Evolutionary conservation across 2,113 vertebrate species (phyloP), one percentile per base, ranked within the genome.

Genomic region (Myrmophylax atrothorax): DNA sequence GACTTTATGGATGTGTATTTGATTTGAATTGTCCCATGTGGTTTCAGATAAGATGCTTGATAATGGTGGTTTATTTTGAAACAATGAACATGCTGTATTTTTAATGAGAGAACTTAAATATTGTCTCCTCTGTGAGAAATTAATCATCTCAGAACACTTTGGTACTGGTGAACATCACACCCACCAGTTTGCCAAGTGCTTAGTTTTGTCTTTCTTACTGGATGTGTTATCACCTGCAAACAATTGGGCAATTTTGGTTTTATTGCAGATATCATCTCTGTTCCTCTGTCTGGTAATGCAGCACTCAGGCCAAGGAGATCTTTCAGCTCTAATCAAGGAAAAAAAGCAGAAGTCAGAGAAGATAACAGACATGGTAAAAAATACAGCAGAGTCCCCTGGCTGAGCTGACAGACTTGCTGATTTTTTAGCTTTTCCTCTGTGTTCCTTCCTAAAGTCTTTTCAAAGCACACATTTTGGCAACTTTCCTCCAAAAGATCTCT

Each of bases 231-330:
- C 68, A 13, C 22, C 37, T 82, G 70, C 53, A 73, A 72, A 38
- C 18, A 63, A 26, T 53, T 12, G 18, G 53, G 22, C 24, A 47
- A 9, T 73, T 60, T 64, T 64, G 37, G 6, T 68, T 82, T 89
- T 69, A 5, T 77, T 40, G 15, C 97, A 99, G 98, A 85, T 96
- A 56, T 97, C 98, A 12, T 98, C 98, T 14, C 46, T 98, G 33
- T 97, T 96, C 78, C 97, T 99, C 56, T 98, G 97, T 69, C 89
- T 99, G 97, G 98, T 98, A 28, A 98, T 98, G 98, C 94, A 97
- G 16, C 94, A 97, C 88, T 97, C 63, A 1, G 60, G 63, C 33
- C 49, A 62, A n/a, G 87, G 82, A 35, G 97, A 93, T 92, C 91
- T 98, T 80, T 96, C 96, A 58, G 33, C 78, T 5, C 7, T 98